Conservation (phyloP, 2,888 invertebrate species). For the Drosophila pegasa region DNA sequence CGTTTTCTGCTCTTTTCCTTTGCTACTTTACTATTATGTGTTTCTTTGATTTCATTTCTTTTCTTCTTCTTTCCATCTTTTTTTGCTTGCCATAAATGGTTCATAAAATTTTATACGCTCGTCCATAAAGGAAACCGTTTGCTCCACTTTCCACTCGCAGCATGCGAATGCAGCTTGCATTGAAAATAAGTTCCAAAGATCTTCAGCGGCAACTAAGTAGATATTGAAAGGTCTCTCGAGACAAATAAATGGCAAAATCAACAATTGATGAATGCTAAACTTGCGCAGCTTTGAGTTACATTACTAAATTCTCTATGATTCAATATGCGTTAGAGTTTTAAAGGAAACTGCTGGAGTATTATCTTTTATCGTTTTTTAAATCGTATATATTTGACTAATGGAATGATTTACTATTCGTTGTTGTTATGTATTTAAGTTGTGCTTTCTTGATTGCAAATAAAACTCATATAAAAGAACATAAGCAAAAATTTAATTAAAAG, state of each 20-base stretch:
- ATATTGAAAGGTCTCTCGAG: conserved; percentile 41
- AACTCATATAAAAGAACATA: too few relatives aligned
- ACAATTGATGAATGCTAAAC: conserved; percentile 35
- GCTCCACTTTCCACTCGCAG: conserved; percentile 61
- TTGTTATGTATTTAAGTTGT: too few relatives aligned
- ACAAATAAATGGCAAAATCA: conserved; percentile 31
- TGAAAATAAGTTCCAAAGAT: conserved; percentile 48
- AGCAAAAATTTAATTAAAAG: too few relatives aligned
- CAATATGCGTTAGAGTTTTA: neutral
- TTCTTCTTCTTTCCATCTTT: conserved; percentile 27
- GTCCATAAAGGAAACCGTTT: conserved; percentile 69
- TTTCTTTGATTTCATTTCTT: conserved; percentile 63
- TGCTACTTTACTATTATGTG: conserved; percentile 69
- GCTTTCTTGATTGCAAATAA: too few relatives aligned
- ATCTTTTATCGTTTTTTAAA: too few relatives aligned
- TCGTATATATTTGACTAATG: too few relatives aligned
- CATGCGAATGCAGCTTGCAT: conserved; percentile 35
- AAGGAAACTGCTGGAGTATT: neutral
- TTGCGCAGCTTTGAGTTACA: conserved; percentile 19
- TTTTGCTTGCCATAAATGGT: conserved; percentile 63
- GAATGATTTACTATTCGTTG: too few relatives aligned
- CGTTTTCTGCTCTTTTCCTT: conserved; percentile 64
- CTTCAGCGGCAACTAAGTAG: conserved; percentile 39
- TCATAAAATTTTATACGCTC: conserved; percentile 71
- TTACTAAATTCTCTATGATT: conserved; percentile 11